These are phyloP conservation scores for Macaria liturata DNA, from an alignment of 2,888 invertebrate genomes.

Conservation along the genomic window DNA sequence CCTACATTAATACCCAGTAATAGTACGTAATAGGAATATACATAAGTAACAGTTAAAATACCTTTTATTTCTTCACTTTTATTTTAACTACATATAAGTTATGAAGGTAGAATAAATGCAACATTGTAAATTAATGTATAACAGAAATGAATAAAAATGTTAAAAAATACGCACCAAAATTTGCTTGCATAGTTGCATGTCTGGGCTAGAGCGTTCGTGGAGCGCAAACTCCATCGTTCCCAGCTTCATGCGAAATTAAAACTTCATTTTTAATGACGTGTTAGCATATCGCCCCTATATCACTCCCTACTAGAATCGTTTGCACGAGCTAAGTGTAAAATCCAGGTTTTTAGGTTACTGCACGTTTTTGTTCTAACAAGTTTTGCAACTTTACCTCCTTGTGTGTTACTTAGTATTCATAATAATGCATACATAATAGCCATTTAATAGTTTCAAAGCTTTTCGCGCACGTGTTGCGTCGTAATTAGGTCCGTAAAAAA, in stretches of 20 bases:
- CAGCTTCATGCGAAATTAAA: slow-evolving; percentile 60
- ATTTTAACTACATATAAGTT: no score
- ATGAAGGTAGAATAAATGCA: no score
- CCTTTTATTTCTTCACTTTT: no score
- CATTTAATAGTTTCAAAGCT: slow-evolving; percentile 7
- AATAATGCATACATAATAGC: slow-evolving; percentile 8
- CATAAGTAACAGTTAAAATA: no score
- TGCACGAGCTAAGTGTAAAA: slow-evolving; percentile 41
- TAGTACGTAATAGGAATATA: no score
- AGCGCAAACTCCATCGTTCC: slow-evolving; percentile 5
- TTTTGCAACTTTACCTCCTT: slow-evolving; percentile 13
- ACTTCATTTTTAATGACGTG: slow-evolving; percentile 75
- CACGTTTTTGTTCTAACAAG: slow-evolving; percentile 23
- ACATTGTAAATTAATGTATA: no score
- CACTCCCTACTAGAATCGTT: slow-evolving; percentile 20
- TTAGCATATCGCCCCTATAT: slow-evolving; percentile 51
- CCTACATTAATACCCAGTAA: no score
- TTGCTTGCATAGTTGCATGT: no score
- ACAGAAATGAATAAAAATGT: no score
- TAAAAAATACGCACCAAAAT: no score
- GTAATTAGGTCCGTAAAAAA: neutral
- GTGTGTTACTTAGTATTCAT: slow-evolving; percentile 5
- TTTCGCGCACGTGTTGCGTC: slow-evolving; percentile 10
- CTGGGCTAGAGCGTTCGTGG: no score
- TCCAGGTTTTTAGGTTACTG: slow-evolving; percentile 36